phyloP scores from a whole-genome alignment of 1,140 invertebrate genomes.

The Chionoecetes opilio region DNA sequence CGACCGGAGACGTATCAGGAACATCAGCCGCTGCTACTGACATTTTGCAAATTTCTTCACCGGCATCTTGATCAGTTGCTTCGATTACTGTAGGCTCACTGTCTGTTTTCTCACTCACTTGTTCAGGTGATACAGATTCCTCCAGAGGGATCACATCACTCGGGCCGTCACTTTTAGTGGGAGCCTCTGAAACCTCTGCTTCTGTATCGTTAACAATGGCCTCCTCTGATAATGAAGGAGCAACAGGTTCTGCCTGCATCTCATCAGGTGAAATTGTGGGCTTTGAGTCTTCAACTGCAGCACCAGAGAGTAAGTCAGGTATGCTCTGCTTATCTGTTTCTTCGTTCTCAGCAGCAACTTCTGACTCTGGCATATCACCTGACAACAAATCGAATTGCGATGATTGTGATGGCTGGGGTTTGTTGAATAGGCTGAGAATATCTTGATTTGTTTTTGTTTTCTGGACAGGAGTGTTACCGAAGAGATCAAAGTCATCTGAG shows the following conservation, averaged over 20 bases:
- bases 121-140: constrained; percentile 79
- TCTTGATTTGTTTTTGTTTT: constrained; percentile 81
- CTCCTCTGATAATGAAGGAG: constrained; percentile 35
- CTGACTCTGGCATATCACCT: constrained; percentile 51
- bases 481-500: constrained; percentile 81
- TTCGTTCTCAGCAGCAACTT: constrained; percentile 13
- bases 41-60: constrained; percentile 69
- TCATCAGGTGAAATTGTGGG: constrained; percentile 46
- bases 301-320: constrained; percentile 58
- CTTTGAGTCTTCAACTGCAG: constrained; percentile 43
- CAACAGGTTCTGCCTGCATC: neutral
- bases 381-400: constrained; percentile 80
- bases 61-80: constrained; percentile 60
- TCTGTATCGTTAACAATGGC: constrained; percentile 44
- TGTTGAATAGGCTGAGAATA: constrained; percentile 82
- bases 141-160: constrained; percentile 47
- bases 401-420: constrained; percentile 61
- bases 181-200: constrained; percentile 20
- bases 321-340: constrained; percentile 45
- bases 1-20: constrained; percentile 59
- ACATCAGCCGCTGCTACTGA: constrained; percentile 55
- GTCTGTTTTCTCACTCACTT: constrained; percentile 80
- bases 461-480: constrained; percentile 79
- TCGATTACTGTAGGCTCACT: constrained; percentile 81
- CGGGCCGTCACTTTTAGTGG: constrained; percentile 7